These are phyloP conservation scores for Catharus ustulatus DNA, from an alignment of 2,797 vertebrate genomes.

Conservation along the genomic window DNA sequence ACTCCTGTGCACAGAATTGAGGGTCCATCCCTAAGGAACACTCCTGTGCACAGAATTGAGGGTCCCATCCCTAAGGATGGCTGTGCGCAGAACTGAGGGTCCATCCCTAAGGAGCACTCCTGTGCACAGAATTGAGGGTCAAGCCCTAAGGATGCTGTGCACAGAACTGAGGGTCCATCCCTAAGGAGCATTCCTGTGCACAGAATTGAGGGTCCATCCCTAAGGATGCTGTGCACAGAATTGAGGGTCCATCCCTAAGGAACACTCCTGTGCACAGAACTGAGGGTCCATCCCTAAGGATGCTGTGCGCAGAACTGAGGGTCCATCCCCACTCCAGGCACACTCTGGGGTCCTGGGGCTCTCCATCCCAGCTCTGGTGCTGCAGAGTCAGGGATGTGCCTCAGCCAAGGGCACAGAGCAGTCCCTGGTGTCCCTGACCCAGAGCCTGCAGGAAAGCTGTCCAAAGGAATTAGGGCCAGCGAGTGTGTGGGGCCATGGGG, in stretches of 20 bases:
- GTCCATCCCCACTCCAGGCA: not conserved
- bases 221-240: no score
- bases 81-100: no score
- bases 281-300: not conserved
- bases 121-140: no score
- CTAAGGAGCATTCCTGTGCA: not conserved
- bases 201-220: accelerated
- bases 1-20: no score
- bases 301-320: no score
- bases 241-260: accelerated
- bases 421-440: not conserved
- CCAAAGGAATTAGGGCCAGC: not conserved
- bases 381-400: accelerated
- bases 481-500: accelerated
- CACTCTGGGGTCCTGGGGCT: accelerated
- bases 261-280: no score
- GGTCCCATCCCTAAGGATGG: no score
- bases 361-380: accelerated
- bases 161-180: no score
- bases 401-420: accelerated
- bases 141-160: no score
- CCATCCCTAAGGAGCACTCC: no score
- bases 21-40: no score
- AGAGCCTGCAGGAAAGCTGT: slow-evolving; percentile 21
- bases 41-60: no score